Percentiles rank a stretch among this genome's conserved stretches.
phyloP scores from a whole-genome alignment of 2,113 vertebrate genomes.

The Ctenodactylus gundi region DNA sequence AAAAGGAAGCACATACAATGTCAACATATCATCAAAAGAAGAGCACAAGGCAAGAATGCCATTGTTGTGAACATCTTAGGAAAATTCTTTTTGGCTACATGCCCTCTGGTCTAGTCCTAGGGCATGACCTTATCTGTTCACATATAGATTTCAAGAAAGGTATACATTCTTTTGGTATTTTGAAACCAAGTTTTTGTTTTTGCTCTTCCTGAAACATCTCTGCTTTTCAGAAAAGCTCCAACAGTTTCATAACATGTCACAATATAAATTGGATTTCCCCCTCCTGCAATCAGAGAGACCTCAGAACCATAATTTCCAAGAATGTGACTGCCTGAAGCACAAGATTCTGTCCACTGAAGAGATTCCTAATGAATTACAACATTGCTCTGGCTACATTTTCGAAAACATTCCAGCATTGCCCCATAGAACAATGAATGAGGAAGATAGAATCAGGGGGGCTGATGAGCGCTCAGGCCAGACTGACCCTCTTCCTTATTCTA shows the following conservation, averaged over 20 bases:
- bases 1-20: background rate
- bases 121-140: background rate
- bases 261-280: conserved; percentile 43
- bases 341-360: conserved; percentile 52
- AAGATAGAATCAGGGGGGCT: background rate
- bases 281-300: conserved; percentile 19
- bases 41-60: background rate
- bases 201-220: conserved; percentile 30
- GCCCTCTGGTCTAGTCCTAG: background rate
- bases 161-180: conserved; percentile 36
- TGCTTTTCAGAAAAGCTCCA: conserved; percentile 51
- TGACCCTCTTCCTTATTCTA: background rate
- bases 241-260: conserved; percentile 41
- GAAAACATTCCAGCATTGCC: conserved; percentile 52
- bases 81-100: background rate
- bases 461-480: background rate
- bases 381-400: conserved; percentile 15
- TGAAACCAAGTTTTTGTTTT: conserved; percentile 42
- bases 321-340: conserved; percentile 52
- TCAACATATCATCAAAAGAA: background rate
- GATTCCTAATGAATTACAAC: conserved; percentile 58
- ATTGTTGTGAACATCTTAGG: background rate
- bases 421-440: background rate
- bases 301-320: conserved; percentile 67
- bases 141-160: conserved; percentile 28